Conservation (phyloP, 2,888 invertebrate species). For the Drosophila meridionalis region DNA sequence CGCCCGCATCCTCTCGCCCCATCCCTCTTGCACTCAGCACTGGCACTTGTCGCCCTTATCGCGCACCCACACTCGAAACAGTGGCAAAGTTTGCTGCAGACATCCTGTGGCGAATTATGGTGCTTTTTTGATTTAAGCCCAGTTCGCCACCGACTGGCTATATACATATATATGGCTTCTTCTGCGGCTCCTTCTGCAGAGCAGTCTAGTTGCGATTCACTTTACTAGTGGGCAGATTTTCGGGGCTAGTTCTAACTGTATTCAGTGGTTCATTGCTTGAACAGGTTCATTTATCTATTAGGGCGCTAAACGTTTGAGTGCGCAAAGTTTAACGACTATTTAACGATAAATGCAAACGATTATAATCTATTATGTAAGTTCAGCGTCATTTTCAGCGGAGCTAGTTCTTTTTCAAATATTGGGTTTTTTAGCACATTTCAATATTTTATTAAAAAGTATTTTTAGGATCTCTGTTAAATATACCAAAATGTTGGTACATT, state of each 20-base stretch:
- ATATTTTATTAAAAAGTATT: rapidly evolving
- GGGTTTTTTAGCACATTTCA: background rate
- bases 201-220: slow-evolving; percentile 14
- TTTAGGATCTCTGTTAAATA: background rate
- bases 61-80: slow-evolving; percentile 49
- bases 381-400: background rate
- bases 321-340: background rate
- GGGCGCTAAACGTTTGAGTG: background rate
- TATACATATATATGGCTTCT: background rate
- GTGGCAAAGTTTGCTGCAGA: slow-evolving; percentile 75
- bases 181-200: slow-evolving; percentile 3
- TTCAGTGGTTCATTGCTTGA: background rate
- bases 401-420: background rate
- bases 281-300: background rate
- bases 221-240: slow-evolving; percentile 17
- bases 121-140: slow-evolving; percentile 58
- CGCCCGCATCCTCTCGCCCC: background rate
- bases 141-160: background rate
- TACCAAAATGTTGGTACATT: background rate
- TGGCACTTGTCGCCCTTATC: slow-evolving; percentile 56
- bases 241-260: background rate
- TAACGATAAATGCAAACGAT: background rate
- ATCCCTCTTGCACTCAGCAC: background rate
- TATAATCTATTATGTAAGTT: background rate
- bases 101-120: slow-evolving; percentile 83